phyloP scores from a whole-genome alignment of 2,888 invertebrate species.

The Stenoptilia bipunctidactyla region DNA sequence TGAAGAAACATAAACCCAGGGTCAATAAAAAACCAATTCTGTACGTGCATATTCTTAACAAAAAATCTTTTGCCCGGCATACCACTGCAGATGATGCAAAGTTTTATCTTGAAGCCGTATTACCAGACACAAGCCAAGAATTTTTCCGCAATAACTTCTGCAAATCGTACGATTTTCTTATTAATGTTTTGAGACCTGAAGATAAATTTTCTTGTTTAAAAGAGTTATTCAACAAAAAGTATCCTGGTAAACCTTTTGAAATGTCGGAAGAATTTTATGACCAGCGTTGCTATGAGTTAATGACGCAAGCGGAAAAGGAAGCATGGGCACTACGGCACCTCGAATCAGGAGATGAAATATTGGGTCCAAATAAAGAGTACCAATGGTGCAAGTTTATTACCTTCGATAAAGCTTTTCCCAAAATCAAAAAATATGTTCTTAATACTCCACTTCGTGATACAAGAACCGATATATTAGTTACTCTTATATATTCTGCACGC shows the following conservation, averaged over 20 bases:
- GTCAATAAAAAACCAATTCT: constrained; percentile 23
- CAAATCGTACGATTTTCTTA: constrained; percentile 21
- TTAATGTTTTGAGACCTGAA: constrained; percentile 26
- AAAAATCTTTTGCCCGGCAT: constrained; percentile 15
- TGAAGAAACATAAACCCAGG: constrained; percentile 31
- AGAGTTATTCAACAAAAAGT: constrained; percentile 26
- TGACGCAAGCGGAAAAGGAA: constrained; percentile 30
- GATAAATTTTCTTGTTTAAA: constrained; percentile 28
- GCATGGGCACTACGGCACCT: constrained; percentile 35
- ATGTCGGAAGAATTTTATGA: constrained; percentile 24
- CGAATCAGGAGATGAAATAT: constrained; percentile 23
- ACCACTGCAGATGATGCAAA: constrained; percentile 18
- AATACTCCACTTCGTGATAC: constrained; percentile 20
- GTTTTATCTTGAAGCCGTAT: constrained; percentile 20
- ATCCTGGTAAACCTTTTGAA: constrained; percentile 30
- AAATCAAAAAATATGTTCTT: constrained; percentile 26
- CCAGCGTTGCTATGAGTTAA: constrained; percentile 21
- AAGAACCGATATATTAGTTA: constrained; percentile 24
- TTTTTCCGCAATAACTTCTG: constrained; percentile 18
- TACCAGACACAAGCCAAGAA: constrained; percentile 18
- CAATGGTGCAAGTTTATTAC: constrained; percentile 34
- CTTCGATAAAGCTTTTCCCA: constrained; percentile 29
- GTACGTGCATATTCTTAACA: constrained; percentile 1
- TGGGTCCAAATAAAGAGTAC: constrained; percentile 27
- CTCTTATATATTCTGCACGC: constrained; percentile 27